Evolutionary conservation across 2,797 vertebrate genomes (phyloP), one percentile per base, ranked within the genome.

Genomic region (Bucorvus abyssinicus): DNA sequence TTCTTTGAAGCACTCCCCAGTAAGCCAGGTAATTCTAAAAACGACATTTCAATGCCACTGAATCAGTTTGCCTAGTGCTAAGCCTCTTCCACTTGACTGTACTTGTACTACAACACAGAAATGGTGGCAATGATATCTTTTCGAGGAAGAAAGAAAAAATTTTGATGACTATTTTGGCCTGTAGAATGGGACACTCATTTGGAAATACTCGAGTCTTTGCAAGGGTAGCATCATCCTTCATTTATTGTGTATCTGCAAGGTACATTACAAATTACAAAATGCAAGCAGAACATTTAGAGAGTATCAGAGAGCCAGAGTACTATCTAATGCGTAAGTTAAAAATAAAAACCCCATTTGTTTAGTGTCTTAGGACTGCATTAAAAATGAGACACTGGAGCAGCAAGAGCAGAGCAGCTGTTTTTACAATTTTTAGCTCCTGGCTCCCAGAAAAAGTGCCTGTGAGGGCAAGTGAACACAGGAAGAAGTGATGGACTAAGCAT

Each of bases 11-110:
- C 81, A 89, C 56, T 77, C 57, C 59, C 61, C 79, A 81, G 57
- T 96, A 95, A 93, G 60, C 94, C 6, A 29, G 94, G 96, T 96
- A 93, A 96, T 92, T 96, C 91, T 55, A 88, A 79, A 96, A 95
- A 96, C 91, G 91, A 92, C 95, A 95, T 96, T 95, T 96, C 95
- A 95, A 91, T 96, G 92, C 89, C 91, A 95, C 27, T 12, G 12
- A 93, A 93, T 94, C 68, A 61, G 49, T 91, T 85, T 84, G 76
- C 55, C 60, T 71, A 57, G 36, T 34, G 30, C 61, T 77, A 91
- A 92, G 61, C 79, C 38, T 85, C 71, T 93, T 85, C 57, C 47
- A 68, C 57, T 87, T 74, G 68, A 70, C 26, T 55, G 14, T 68
- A 45, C 10, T 84, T 59, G 18, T 44, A 52, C 49, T 81, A 40